Conservation (phyloP, 35 echinoderm and acorn worm genomes). For the Amphiura filiformis region DNA sequence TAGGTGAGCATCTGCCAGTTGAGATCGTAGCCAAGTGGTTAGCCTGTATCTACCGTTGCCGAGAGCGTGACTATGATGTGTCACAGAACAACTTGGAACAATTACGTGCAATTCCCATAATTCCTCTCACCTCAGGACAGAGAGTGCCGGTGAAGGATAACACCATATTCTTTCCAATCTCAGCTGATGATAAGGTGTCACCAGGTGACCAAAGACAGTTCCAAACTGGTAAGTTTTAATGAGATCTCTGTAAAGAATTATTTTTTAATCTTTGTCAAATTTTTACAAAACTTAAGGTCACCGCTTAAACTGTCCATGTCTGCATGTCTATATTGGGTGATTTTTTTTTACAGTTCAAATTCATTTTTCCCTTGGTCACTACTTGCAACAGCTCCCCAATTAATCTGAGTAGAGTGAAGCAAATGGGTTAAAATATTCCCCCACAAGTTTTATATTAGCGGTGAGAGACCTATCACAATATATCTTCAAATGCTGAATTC, state of each 20-base stretch:
- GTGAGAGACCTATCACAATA: too few relatives aligned
- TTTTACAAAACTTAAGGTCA: background rate
- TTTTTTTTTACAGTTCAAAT: too few relatives aligned
- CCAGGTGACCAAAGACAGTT: constrained; percentile 18
- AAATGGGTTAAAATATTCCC: too few relatives aligned
- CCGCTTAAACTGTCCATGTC: background rate
- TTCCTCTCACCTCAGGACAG: constrained; percentile 36
- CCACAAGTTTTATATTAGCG: too few relatives aligned
- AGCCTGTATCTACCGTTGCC: constrained; percentile 34
- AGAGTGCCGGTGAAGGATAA: constrained; percentile 1
- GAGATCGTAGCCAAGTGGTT: constrained; percentile 42
- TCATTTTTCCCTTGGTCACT: too few relatives aligned
- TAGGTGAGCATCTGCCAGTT: constrained; percentile 23
- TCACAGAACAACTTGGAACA: constrained; percentile 20
- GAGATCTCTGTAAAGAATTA: background rate
- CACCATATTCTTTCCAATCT: constrained; percentile 46
- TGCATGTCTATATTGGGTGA: background rate
- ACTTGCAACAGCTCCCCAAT: too few relatives aligned
- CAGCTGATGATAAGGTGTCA: constrained; percentile 17
- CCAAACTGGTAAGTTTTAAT: constrained; percentile 24
- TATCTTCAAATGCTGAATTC: too few relatives aligned
- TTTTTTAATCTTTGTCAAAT: background rate
- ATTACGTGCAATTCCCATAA: constrained; percentile 36
- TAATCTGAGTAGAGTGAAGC: too few relatives aligned
- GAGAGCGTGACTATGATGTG: constrained; percentile 38